Evolutionary conservation across 1,140 invertebrate species (phyloP), one percentile per base, ranked within the genome.

Genomic region (Formica selysi): DNA sequence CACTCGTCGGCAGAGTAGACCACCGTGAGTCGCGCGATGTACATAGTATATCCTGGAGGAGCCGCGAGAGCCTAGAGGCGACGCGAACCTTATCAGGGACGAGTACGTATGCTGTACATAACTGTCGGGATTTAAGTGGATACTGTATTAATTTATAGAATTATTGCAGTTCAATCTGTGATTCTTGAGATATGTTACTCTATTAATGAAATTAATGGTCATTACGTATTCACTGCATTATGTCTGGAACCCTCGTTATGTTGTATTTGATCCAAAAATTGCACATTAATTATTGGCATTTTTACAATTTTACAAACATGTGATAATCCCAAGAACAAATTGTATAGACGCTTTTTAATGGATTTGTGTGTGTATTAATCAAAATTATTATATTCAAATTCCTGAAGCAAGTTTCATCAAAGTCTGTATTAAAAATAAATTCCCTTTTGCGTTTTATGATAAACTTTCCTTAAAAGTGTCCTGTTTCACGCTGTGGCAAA

Each of bases 21-120:
- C 86, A 87, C 73, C 73, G 59, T 73, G 80, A 73, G 32, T 85
- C 80, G 32, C 86, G 26, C 59, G 36, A 38, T 73, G 51, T 38
- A 36, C 51, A 29, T 29, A 19, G 29, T 32, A 78, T 54, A 65
- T 78, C 73, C 59, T 36, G 41, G 74, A 65, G 38, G 32, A 74
- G 54, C 57, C 57, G 44, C 44, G 64, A 54, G 67, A n/a, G 54
- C 68, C 68, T 74, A n/a, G 54, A 73, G 79, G 79, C 79, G 68
- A 83, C 61, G 13, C 79, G 38, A 61, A n/a, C 38, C 54, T 83
- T 83, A 83, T 83, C 79, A 48, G 38, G 22, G 67, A 74, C 65
- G 10, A 32, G 54, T 59, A 61, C 54, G 13, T 70, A 61, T 29
- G 54, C n/a, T 36, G 57, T 44, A 81, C 51, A 68, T 74, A 83